Conservation (phyloP, 2,113 vertebrate species). For the Phrynosoma platyrhinos region DNA sequence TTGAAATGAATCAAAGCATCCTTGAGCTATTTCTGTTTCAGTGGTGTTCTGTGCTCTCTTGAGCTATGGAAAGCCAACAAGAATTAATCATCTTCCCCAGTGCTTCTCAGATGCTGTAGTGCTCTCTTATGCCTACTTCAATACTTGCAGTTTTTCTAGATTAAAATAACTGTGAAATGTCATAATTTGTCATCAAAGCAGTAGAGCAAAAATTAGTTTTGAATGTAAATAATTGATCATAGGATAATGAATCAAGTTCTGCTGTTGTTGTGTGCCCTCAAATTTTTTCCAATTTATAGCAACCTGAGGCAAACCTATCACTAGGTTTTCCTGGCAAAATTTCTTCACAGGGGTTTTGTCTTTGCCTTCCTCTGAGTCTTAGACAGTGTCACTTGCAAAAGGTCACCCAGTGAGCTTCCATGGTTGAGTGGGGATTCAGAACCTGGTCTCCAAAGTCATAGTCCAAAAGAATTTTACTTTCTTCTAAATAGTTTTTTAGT, state of each 20-base stretch:
- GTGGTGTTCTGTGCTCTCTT: not conserved
- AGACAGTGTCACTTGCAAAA: too few species aligned
- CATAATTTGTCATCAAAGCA: not conserved
- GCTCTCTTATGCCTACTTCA: not conserved
- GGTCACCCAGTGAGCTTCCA: too few species aligned
- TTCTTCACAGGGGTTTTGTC: too few species aligned
- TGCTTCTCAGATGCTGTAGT: constrained; percentile 25
- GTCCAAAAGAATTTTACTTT: not conserved
- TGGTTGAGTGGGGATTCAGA: too few species aligned
- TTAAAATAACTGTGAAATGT: not conserved
- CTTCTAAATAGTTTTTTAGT: not conserved
- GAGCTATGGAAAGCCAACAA: not conserved
- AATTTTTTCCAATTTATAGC: too few species aligned
- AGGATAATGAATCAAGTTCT: not conserved
- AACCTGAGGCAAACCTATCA: too few species aligned
- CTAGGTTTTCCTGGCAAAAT: too few species aligned
- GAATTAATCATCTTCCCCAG: not conserved
- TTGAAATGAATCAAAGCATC: not conserved
- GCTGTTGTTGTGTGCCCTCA: too few species aligned
- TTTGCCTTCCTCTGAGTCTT: too few species aligned
- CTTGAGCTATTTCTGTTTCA: fast-evolving
- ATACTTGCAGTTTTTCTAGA: not conserved
- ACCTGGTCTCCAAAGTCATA: too few species aligned
- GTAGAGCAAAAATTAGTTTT: not conserved
- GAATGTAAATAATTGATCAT: not conserved